These are phyloP conservation scores for Botrylloides violaceus DNA, from an alignment of 23 tunicate genomes.

Conservation along the genomic window DNA sequence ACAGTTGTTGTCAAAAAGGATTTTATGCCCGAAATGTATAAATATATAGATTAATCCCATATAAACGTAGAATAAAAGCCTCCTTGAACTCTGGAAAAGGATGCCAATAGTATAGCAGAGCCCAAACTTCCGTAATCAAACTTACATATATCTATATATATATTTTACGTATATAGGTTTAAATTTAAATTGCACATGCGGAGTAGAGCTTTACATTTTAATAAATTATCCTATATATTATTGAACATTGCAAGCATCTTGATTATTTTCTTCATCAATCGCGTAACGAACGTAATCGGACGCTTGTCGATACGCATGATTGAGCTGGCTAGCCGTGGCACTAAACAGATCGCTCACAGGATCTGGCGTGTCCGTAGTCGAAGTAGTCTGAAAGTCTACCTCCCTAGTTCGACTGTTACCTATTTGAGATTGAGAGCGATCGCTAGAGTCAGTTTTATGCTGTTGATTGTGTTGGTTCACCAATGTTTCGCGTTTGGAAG, in stretches of 20 bases:
- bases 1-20: too few species aligned
- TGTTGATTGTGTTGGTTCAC: not conserved
- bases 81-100: too few species aligned
- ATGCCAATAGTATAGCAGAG: too few species aligned
- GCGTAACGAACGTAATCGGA: conserved; percentile 38
- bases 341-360: conserved; percentile 44
- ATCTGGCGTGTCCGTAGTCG: not conserved
- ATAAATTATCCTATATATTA: not conserved
- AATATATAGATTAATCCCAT: too few species aligned
- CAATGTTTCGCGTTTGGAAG: not conserved
- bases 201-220: not conserved
- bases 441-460: not conserved
- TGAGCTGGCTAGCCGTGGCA: conserved; percentile 56
- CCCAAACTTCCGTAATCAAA: too few species aligned
- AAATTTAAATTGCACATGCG: not conserved
- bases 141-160: too few species aligned
- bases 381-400: not conserved
- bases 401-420: not conserved
- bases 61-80: too few species aligned
- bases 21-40: too few species aligned
- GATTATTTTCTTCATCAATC: not conserved
- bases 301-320: conserved; percentile 63
- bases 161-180: too few species aligned
- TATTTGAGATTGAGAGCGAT: not conserved
- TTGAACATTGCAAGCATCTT: not conserved